These are phyloP conservation scores for Salpingus planirostris DNA, from an alignment of 2,888 invertebrate genomes.

Conservation along the genomic window DNA sequence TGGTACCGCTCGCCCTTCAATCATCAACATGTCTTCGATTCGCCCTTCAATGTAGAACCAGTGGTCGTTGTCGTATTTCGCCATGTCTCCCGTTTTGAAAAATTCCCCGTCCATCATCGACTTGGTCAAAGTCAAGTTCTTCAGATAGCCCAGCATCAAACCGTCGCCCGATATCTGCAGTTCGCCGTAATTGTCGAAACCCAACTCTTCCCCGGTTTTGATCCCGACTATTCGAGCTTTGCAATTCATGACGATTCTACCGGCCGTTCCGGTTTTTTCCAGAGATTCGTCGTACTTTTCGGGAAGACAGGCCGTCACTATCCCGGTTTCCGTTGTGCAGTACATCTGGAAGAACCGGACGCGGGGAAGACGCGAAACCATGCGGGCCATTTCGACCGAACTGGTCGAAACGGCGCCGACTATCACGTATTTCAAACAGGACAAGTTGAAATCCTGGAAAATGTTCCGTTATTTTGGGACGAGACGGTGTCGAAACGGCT, in stretches of 20 bases:
- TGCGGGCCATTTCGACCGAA: slow-evolving; percentile 19
- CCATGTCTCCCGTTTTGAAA: slow-evolving; percentile 33
- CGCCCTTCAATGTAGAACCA: slow-evolving; percentile 31
- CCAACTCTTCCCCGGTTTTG: slow-evolving; percentile 20
- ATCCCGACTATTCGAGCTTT: slow-evolving; percentile 27
- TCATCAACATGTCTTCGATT: slow-evolving; percentile 24
- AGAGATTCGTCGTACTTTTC: slow-evolving; percentile 16
- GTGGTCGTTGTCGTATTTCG: slow-evolving; percentile 27
- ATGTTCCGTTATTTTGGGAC: background rate
- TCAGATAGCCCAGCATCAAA: slow-evolving; percentile 29
- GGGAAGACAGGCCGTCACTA: slow-evolving; percentile 20
- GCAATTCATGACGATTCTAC: slow-evolving; percentile 23
- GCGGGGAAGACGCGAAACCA: slow-evolving; percentile 21
- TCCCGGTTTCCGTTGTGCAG: slow-evolving; percentile 28
- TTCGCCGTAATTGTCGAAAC: slow-evolving; percentile 27
- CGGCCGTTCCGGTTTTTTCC: slow-evolving; percentile 24
- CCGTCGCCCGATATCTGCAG: slow-evolving; percentile 27
- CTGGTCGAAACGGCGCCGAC: slow-evolving; percentile 26
- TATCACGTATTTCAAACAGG: slow-evolving; percentile 26
- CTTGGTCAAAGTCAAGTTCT: slow-evolving; percentile 11
- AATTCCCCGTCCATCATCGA: slow-evolving; percentile 23
- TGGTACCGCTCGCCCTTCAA: slow-evolving; percentile 15
- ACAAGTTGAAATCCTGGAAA: slow-evolving; percentile 30
- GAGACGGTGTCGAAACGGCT: background rate
- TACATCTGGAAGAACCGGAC: slow-evolving; percentile 28